phyloP scores from a whole-genome alignment of 2,797 vertebrate species.

The Champsocephalus esox region DNA sequence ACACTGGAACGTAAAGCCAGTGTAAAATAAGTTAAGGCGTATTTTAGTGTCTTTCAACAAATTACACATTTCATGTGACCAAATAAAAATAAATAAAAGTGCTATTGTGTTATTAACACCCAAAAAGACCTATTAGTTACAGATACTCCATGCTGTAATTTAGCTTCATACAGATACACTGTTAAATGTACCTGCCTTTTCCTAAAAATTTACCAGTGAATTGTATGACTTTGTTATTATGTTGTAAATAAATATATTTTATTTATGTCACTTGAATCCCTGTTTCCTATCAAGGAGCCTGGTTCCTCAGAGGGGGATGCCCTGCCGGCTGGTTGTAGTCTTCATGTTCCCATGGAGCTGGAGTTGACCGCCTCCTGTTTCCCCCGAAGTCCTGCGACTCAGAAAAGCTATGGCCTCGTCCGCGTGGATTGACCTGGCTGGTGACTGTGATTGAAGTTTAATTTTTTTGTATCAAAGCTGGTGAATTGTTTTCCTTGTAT shows the following conservation, averaged over 20 bases:
- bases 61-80: not conserved
- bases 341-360: slow-evolving; percentile 81
- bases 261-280: not conserved
- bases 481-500: not conserved
- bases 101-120: not conserved
- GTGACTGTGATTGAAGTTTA: slow-evolving; percentile 4
- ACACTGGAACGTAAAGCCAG: not conserved
- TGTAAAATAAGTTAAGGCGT: not conserved
- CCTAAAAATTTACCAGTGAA: not conserved
- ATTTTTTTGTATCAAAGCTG: not conserved
- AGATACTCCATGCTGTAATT: not conserved
- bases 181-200: not conserved
- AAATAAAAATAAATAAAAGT: too few species aligned
- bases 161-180: not conserved
- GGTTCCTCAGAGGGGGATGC: slow-evolving; percentile 47
- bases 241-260: not conserved
- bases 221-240: not conserved
- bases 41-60: not conserved
- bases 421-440: slow-evolving; percentile 57
- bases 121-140: not conserved
- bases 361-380: slow-evolving; percentile 77
- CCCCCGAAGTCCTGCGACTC: slow-evolving; percentile 55
- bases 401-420: slow-evolving; percentile 61
- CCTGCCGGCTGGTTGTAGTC: slow-evolving; percentile 71
- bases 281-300: slow-evolving; percentile 60